phyloP scores from a whole-genome alignment of 2,888 invertebrate species.

The Carcina quercana region DNA sequence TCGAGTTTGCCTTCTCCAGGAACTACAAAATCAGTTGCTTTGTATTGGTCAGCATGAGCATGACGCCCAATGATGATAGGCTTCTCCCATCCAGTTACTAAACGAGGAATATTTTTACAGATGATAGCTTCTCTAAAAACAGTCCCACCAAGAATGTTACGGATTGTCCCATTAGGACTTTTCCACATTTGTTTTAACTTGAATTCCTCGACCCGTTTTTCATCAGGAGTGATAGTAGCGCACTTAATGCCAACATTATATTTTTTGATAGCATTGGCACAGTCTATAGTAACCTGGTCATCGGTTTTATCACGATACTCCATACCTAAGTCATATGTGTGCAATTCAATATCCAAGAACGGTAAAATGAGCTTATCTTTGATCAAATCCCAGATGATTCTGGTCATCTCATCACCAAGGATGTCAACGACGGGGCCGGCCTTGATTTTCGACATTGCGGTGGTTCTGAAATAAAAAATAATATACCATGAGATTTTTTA shows the following conservation, averaged over 20 bases:
- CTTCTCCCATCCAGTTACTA: slow-evolving; percentile 95
- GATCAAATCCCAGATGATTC: slow-evolving; percentile 98
- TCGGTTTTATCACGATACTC: slow-evolving; percentile 95
- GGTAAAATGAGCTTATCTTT: slow-evolving; percentile 98
- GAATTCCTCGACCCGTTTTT: slow-evolving; percentile 94
- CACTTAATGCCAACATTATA: slow-evolving; percentile 99
- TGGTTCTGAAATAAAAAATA: slow-evolving; percentile 23
- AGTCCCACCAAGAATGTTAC: slow-evolving; percentile 90
- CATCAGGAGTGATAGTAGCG: slow-evolving; percentile 98
- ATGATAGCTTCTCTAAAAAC: slow-evolving; percentile 91
- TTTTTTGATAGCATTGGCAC: slow-evolving; percentile 96
- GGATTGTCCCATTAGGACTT: slow-evolving; percentile 91
- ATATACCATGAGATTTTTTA: too few relatives aligned
- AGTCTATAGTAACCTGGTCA: slow-evolving; percentile 97
- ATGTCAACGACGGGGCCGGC: slow-evolving; percentile 93
- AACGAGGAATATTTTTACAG: slow-evolving; percentile 94
- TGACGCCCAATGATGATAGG: slow-evolving; percentile 99
- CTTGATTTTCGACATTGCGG: slow-evolving; percentile 78
- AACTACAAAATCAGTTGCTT: slow-evolving; percentile 97
- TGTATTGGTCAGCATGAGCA: slow-evolving; percentile 98
- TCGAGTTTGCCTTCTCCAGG: slow-evolving; percentile 93
- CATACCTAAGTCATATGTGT: slow-evolving; percentile 95
- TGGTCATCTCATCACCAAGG: slow-evolving; percentile 96
- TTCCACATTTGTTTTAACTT: slow-evolving; percentile 94
- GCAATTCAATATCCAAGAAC: slow-evolving; percentile 95